phyloP scores from a whole-genome alignment of 2,113 vertebrate genomes.

The Microcebus lehilahytsara region DNA sequence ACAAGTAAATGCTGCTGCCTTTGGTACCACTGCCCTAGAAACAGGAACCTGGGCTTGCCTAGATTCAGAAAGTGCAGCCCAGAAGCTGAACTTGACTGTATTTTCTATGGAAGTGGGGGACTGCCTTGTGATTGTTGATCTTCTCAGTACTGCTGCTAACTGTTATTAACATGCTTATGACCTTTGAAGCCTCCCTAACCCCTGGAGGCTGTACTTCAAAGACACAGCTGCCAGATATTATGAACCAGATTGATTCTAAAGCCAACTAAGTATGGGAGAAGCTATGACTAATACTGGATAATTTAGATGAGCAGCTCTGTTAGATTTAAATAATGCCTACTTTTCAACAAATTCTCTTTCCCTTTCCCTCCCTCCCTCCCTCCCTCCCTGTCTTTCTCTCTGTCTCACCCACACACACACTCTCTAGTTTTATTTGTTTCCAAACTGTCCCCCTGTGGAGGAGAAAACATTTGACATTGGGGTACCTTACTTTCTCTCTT shows the following conservation, averaged over 20 bases:
- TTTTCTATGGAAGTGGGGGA: neutral
- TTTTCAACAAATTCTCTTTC: neutral
- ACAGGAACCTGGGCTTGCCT: neutral
- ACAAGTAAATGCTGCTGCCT: neutral
- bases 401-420: neutral
- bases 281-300: neutral
- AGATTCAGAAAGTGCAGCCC: neutral
- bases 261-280: neutral
- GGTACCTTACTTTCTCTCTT: neutral
- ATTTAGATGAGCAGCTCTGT: neutral
- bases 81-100: neutral
- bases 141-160: neutral
- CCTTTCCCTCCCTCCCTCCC: neutral
- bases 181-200: neutral
- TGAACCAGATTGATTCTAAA: slow-evolving; percentile 1
- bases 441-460: neutral
- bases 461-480: neutral
- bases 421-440: neutral
- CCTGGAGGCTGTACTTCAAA: neutral
- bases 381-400: neutral
- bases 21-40: neutral
- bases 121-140: neutral
- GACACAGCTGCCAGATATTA: neutral
- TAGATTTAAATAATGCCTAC: neutral
- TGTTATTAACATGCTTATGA: neutral